A percentile compares a stretch with the other conserved stretches of the same genome.
These are phyloP conservation scores for Glossosoma conforme DNA, from an alignment of 1,140 invertebrate species.

Conservation along the genomic window DNA sequence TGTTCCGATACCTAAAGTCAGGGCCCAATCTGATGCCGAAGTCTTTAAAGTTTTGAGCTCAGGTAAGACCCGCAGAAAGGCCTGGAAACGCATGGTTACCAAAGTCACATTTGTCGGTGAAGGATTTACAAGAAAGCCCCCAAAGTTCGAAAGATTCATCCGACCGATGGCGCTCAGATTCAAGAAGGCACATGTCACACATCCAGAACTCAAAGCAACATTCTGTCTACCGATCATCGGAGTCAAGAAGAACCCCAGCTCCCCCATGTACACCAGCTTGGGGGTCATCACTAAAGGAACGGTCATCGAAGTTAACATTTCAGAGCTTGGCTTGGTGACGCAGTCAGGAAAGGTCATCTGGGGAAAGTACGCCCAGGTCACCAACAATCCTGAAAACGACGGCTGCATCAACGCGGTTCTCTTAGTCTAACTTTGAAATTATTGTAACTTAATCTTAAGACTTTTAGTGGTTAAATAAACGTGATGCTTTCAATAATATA, in stretches of 20 bases:
- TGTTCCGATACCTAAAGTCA: conserved; percentile 97
- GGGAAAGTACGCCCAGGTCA: conserved; percentile 99
- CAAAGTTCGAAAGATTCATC: conserved; percentile 99
- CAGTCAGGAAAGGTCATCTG: conserved; percentile 99
- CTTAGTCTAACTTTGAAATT: conserved; percentile 80
- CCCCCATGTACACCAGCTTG: conserved; percentile 92
- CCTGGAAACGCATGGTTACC: conserved; percentile 99
- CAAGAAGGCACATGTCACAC: conserved; percentile 97
- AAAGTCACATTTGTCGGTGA: conserved; percentile 98
- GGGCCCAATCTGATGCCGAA: conserved; percentile 95
- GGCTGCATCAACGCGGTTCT: conserved; percentile 99
- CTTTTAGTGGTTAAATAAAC: conserved; percentile 20
- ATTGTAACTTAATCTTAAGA: background rate
- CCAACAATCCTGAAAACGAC: conserved; percentile 99
- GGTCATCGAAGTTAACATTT: conserved; percentile 96
- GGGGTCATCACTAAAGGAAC: conserved; percentile 99
- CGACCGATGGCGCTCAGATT: conserved; percentile 95
- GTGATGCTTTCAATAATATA: conserved; percentile 1
- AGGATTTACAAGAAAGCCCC: conserved; percentile 97
- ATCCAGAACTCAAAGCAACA: conserved; percentile 99
- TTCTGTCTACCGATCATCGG: conserved; percentile 97
- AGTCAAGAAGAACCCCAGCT: conserved; percentile 99
- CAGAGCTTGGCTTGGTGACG: conserved; percentile 97
- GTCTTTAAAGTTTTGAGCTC: conserved; percentile 94
- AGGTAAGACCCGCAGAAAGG: conserved; percentile 93